Evolutionary conservation across 2,113 vertebrate genomes (phyloP).

Genomic region (Dasyurus viverrinus): DNA sequence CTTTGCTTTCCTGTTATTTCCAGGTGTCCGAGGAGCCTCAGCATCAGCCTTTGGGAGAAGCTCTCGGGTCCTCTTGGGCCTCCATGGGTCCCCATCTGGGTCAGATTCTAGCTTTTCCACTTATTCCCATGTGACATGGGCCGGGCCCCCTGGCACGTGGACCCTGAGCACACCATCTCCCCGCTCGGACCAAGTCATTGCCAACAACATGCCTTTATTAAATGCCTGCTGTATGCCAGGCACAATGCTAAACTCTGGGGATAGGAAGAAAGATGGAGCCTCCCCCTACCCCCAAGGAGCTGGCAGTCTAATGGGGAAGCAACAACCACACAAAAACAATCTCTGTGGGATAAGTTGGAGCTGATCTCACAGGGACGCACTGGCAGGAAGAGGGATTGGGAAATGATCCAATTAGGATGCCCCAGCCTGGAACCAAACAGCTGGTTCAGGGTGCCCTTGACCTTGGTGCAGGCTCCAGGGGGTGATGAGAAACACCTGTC

Average conservation of each 20-base stretch:
- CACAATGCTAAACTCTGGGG: background rate
- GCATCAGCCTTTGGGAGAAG: background rate
- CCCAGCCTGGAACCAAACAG: background rate
- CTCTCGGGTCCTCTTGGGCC: background rate
- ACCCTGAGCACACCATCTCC: background rate
- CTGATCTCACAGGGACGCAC: background rate
- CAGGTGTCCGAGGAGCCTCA: background rate
- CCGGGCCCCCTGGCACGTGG: background rate
- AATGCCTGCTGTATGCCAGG: background rate
- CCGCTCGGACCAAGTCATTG: background rate
- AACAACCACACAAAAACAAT: background rate
- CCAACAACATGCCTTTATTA: background rate
- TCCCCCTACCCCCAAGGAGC: background rate
- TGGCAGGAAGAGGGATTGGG: background rate
- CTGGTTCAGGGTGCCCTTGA: background rate
- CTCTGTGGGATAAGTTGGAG: background rate
- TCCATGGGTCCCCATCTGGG: background rate
- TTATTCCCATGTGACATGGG: background rate
- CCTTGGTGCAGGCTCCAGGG: background rate
- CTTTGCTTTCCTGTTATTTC: background rate
- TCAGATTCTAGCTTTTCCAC: background rate
- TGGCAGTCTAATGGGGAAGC: background rate
- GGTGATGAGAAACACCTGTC: background rate
- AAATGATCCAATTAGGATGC: background rate
- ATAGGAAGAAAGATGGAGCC: background rate